Evolutionary conservation across 2,113 vertebrate genomes (phyloP).

Genomic region (Cyprinodon brontotheroides): DNA sequence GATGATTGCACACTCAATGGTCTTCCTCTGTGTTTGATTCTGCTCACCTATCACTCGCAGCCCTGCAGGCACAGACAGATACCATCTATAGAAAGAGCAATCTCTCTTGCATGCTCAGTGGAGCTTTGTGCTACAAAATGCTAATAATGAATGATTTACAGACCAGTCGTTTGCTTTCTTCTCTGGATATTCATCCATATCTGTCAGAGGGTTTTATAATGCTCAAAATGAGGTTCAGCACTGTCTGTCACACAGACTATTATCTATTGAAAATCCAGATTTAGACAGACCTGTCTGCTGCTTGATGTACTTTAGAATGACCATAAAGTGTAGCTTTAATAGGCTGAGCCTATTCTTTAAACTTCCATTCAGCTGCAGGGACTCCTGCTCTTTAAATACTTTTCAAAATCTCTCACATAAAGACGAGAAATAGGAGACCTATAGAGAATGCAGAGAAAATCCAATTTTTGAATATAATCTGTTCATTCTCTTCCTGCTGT

Average conservation of each 20-base stretch:
- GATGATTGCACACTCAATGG: slow-evolving; percentile 54
- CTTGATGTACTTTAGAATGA: slow-evolving; percentile 30
- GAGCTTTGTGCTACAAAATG: slow-evolving; percentile 38
- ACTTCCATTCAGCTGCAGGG: slow-evolving; percentile 46
- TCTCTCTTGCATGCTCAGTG: slow-evolving; percentile 37
- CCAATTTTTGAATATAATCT: slow-evolving; percentile 59
- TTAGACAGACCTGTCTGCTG: slow-evolving; percentile 31
- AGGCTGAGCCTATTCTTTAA: slow-evolving; percentile 26
- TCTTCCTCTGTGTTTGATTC: slow-evolving; percentile 33
- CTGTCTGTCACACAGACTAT: slow-evolving; percentile 43
- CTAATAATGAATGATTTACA: slow-evolving; percentile 39
- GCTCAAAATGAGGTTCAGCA: slow-evolving; percentile 13
- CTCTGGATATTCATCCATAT: slow-evolving; percentile 15
- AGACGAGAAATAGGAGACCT: slow-evolving; percentile 51
- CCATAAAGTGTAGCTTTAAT: slow-evolving; percentile 35
- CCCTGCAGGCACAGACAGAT: slow-evolving; percentile 56
- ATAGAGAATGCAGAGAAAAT: slow-evolving; percentile 44
- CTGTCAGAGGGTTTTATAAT: slow-evolving; percentile 29
- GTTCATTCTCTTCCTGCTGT: slow-evolving; percentile 11
- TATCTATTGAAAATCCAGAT: slow-evolving; percentile 44
- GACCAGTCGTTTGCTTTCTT: slow-evolving; percentile 21
- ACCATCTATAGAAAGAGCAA: slow-evolving; percentile 46
- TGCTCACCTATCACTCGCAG: slow-evolving; percentile 44
- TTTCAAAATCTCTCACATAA: slow-evolving; percentile 49
- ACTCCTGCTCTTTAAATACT: slow-evolving; percentile 36